Conservation (phyloP, 2,113 vertebrate species). For the Scalopus aquaticus region DNA sequence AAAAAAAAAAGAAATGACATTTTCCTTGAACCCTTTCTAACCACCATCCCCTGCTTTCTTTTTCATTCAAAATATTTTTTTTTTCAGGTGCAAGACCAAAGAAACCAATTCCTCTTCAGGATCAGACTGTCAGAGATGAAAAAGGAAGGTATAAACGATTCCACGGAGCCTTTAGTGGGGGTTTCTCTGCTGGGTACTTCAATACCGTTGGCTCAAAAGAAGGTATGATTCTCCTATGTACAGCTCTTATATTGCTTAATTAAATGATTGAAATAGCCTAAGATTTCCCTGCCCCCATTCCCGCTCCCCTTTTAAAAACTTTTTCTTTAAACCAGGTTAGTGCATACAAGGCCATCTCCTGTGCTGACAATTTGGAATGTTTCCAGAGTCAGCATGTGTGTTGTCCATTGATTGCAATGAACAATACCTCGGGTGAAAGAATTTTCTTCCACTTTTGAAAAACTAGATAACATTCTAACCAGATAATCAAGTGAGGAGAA, state of each 20-base stretch:
- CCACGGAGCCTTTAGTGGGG: constrained; percentile 97
- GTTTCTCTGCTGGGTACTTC: constrained; percentile 97
- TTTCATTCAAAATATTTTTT: constrained; percentile 26
- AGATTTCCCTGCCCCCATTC: neutral
- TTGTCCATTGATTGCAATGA: neutral
- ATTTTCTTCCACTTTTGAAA: neutral
- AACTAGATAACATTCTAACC: neutral
- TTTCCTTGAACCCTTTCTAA: neutral
- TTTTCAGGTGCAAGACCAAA: constrained; percentile 90
- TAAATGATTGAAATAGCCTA: neutral
- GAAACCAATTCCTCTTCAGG: constrained; percentile 94
- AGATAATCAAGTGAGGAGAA: neutral
- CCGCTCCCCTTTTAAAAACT: neutral
- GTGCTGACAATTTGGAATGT: neutral
- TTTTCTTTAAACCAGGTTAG: neutral
- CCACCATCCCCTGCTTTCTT: neutral
- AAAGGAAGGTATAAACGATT: constrained; percentile 95
- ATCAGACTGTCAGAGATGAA: constrained; percentile 97
- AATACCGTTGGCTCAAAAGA: constrained; percentile 97
- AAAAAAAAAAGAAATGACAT: neutral
- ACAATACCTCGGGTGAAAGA: neutral
- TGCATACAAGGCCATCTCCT: neutral
- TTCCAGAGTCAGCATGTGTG: neutral
- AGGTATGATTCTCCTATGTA: constrained; percentile 84
- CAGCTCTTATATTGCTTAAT: neutral